Percentiles rank a stretch among this genome's conserved stretches.
phyloP scores from a whole-genome alignment of 2,113 vertebrate species.

The Gadus chalcogrammus region DNA sequence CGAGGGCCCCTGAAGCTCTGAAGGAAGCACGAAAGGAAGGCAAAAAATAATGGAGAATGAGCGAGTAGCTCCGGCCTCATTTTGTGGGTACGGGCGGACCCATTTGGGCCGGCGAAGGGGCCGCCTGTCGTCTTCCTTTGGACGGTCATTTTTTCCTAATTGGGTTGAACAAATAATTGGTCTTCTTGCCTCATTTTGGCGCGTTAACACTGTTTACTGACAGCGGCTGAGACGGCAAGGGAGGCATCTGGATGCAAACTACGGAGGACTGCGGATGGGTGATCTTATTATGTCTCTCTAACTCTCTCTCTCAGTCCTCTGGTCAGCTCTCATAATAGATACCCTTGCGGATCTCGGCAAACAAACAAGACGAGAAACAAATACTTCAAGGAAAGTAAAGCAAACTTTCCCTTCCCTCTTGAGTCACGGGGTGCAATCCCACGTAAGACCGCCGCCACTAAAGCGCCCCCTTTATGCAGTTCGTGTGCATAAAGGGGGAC shows the following conservation, averaged over 20 bases:
- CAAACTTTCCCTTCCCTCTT: too few relatives aligned
- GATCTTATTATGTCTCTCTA: background rate
- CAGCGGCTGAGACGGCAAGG: conserved; percentile 35
- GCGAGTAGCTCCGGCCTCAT: conserved; percentile 21
- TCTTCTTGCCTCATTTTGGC: conserved; percentile 55
- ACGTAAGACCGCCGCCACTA: too few relatives aligned
- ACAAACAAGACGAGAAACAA: too few relatives aligned
- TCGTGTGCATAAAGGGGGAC: too few relatives aligned
- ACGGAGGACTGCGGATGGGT: conserved; percentile 3
- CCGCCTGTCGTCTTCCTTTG: conserved; percentile 21
- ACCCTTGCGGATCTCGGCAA: background rate
- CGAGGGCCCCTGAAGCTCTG: conserved; percentile 18
- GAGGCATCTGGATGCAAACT: conserved; percentile 38
- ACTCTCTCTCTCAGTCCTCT: background rate
- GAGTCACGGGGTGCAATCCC: too few relatives aligned
- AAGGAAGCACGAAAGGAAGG: background rate
- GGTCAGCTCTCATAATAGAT: background rate
- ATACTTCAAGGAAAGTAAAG: too few relatives aligned
- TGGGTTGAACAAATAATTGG: conserved; percentile 62
- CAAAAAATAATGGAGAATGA: conserved; percentile 10
- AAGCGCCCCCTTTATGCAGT: too few relatives aligned
- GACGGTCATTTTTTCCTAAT: conserved; percentile 46
- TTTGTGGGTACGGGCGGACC: conserved; percentile 7
- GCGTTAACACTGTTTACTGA: conserved; percentile 69
- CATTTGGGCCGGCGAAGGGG: conserved; percentile 20